These are phyloP conservation scores for Grallaria varia DNA, from an alignment of 2,113 vertebrate species.

Conservation along the genomic window DNA sequence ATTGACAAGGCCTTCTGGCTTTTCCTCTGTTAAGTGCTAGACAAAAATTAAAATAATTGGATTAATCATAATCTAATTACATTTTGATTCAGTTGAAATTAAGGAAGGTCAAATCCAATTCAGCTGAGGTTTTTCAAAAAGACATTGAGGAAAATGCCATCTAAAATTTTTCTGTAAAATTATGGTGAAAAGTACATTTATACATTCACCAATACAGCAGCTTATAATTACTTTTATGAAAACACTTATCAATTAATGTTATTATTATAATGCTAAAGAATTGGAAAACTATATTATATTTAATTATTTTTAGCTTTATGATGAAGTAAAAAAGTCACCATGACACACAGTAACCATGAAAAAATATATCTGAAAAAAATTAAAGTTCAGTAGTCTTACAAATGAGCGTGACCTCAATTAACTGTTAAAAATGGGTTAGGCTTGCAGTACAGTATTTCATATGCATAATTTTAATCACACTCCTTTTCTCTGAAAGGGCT, in stretches of 20 bases:
- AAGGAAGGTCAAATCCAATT: not conserved
- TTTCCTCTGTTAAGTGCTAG: slow-evolving; percentile 91
- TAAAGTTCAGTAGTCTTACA: not conserved
- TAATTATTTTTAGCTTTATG: not conserved
- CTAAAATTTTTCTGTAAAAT: not conserved
- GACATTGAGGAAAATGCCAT: not conserved
- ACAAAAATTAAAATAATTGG: slow-evolving; percentile 40
- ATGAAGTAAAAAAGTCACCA: not conserved
- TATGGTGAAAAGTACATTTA: not conserved
- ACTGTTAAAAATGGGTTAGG: not conserved
- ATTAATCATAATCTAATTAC: not conserved
- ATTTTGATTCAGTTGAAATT: not conserved
- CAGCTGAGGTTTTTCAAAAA: not conserved
- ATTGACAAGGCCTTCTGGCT: slow-evolving; percentile 86
- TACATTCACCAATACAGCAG: not conserved
- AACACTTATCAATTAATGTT: not conserved
- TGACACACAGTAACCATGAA: not conserved
- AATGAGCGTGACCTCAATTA: not conserved
- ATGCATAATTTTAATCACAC: not conserved
- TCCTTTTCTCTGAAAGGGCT: not conserved
- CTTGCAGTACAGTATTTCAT: not conserved
- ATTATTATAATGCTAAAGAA: not conserved
- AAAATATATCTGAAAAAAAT: not conserved
- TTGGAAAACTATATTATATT: not conserved
- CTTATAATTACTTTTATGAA: not conserved